Evolutionary conservation across 2,888 invertebrate genomes (phyloP), one percentile per base, ranked within the genome.

Genomic region (Vesta saturnalis): DNA sequence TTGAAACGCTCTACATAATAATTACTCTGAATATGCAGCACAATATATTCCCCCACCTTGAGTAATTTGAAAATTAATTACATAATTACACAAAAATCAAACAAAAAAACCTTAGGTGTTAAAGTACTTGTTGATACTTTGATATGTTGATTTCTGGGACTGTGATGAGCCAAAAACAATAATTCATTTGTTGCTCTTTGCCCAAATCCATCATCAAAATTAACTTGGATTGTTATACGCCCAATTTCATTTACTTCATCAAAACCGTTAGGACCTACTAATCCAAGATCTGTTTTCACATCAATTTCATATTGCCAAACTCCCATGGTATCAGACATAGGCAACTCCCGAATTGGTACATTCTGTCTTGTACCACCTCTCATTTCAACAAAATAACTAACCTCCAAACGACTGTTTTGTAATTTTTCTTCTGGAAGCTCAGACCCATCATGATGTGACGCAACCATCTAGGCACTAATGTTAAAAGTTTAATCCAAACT

Each of bases 1-100:
- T 94, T 94, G 85, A 97, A 96, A 46, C 90, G 87, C 70, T 96
- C 94, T 80, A 97, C 89, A 85, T 90, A 94, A 83, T 93, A 95
- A 83, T 97, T 97, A 66, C 94, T 93, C 75, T 95, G 91, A 19
- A 98, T 94, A 81, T 97, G 97, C 82, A 98, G 94, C 65, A 98
- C 92, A 78, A 97, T 93, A 82, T 96, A 97, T 82, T 97, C 95
- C 23, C 97, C 97, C 14, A 97, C 96, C 88, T 94, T 84, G 0
- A 73, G 78, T 8, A 70, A 73, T 23, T 14, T 2, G 3, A n/a
- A n/a, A n/a, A n/a, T n/a, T 19, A 18, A 22, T 63, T 47, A 76
- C 77, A 76, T 4, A 21, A 19, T 18, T 8, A 49, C 18, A 8
- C 15, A 52, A 52, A 52, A 39, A 39, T n/a, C 39, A n/a, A 10